phyloP scores from a whole-genome alignment of 1,140 invertebrate genomes.

The Hirudo medicinalis region DNA sequence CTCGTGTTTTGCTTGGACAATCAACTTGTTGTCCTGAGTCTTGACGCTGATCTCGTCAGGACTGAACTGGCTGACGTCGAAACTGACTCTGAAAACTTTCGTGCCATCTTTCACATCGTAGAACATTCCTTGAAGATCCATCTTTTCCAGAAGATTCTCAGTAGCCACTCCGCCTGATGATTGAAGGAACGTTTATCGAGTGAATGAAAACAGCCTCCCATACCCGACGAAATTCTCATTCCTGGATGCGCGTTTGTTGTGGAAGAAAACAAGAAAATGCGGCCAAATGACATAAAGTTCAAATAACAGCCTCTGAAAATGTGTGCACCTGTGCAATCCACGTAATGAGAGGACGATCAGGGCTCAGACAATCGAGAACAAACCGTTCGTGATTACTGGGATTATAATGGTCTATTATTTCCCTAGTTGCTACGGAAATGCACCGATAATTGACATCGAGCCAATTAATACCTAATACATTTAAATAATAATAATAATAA shows the following conservation, averaged over 20 bases:
- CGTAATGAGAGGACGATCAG: background rate
- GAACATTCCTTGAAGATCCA: slow-evolving; percentile 28
- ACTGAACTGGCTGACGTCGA: slow-evolving; percentile 69
- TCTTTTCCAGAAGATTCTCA: slow-evolving; percentile 26
- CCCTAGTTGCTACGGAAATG: background rate
- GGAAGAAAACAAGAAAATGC: background rate
- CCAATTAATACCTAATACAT: background rate
- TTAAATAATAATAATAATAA: background rate
- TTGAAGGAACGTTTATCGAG: slow-evolving; percentile 12
- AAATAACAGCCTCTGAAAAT: slow-evolving; percentile 30
- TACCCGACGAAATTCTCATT: too few relatives aligned
- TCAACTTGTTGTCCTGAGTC: slow-evolving; percentile 60
- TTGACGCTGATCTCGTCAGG: slow-evolving; percentile 78
- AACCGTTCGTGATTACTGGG: too few relatives aligned
- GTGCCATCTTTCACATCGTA: slow-evolving; percentile 32
- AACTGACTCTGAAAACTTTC: slow-evolving; percentile 37
- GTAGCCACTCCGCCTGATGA: background rate
- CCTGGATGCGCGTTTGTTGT: background rate
- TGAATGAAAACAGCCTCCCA: slow-evolving; percentile 5
- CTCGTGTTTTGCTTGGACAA: slow-evolving; percentile 70
- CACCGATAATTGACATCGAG: background rate
- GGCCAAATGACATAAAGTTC: slow-evolving; percentile 16
- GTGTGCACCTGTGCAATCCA: slow-evolving; percentile 2
- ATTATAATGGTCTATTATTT: too few relatives aligned
- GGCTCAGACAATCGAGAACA: too few relatives aligned